These are phyloP conservation scores for Lithodes maja DNA, from an alignment of 2,888 invertebrate species.

Conservation along the genomic window DNA sequence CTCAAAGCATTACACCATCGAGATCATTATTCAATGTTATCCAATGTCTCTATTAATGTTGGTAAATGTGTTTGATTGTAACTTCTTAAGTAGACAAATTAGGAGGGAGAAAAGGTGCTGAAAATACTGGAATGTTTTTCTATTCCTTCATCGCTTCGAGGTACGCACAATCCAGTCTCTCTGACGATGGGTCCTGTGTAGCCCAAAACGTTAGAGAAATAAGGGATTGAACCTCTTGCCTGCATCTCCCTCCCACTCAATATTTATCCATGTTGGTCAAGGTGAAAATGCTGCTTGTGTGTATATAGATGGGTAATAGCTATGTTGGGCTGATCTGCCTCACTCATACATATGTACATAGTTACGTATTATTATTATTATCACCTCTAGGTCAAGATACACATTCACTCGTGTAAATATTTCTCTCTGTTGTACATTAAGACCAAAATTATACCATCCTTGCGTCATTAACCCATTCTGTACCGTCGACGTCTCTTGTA, in stretches of 20 bases:
- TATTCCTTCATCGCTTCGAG: too few relatives aligned
- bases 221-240: neutral
- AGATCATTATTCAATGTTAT: too few relatives aligned
- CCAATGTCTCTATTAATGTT: too few relatives aligned
- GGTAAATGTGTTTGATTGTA: too few relatives aligned
- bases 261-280: neutral
- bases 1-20: too few relatives aligned
- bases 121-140: too few relatives aligned
- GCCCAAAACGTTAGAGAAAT: too few relatives aligned
- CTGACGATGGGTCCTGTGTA: too few relatives aligned
- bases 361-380: neutral
- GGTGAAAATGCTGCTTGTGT: neutral
- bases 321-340: neutral
- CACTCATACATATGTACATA: neutral
- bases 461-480: neutral
- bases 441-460: conserved; percentile 7
- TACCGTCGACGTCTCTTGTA: too few relatives aligned
- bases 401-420: conserved; percentile 10
- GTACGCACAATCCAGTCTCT: too few relatives aligned
- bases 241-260: neutral
- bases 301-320: neutral
- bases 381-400: neutral
- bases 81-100: too few relatives aligned
- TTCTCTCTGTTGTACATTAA: neutral
- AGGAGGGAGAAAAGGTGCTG: too few relatives aligned